Evolutionary conservation across 2,797 vertebrate genomes (phyloP).

Genomic region (Coccyzus lansbergi): DNA sequence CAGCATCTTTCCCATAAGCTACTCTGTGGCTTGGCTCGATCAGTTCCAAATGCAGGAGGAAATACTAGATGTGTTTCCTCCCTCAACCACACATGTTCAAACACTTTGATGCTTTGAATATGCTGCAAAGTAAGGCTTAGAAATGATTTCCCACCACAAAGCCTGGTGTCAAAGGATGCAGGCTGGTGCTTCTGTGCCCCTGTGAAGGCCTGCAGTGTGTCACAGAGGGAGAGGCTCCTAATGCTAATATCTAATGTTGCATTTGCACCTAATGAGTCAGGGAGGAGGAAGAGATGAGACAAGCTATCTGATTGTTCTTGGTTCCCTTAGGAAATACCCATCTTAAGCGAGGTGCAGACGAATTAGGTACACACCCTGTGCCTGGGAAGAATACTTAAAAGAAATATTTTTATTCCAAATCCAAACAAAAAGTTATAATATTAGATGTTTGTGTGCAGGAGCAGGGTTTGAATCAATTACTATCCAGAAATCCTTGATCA

Average conservation of each 20-base stretch:
- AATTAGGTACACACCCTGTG: background rate
- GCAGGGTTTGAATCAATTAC: background rate
- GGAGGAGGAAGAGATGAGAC: background rate
- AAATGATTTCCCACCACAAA: background rate
- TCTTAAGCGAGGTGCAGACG: fast-evolving
- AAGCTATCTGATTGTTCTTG: fast-evolving
- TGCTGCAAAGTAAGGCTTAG: background rate
- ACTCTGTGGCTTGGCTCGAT: background rate
- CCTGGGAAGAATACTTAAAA: background rate
- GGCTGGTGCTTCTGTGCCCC: background rate
- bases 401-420: background rate
- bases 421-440: background rate
- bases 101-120: background rate
- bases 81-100: background rate
- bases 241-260: background rate
- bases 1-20: background rate
- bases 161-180: background rate
- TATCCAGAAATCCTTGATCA: background rate
- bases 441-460: background rate
- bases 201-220: fast-evolving
- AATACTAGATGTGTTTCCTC: background rate
- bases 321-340: background rate
- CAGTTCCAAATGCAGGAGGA: background rate
- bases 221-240: background rate
- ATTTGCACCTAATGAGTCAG: background rate